A percentile compares a stretch with the other conserved stretches of the same genome.
These are phyloP conservation scores for Crepidodera aurea DNA, from an alignment of 2,888 invertebrate genomes.

Conservation along the genomic window DNA sequence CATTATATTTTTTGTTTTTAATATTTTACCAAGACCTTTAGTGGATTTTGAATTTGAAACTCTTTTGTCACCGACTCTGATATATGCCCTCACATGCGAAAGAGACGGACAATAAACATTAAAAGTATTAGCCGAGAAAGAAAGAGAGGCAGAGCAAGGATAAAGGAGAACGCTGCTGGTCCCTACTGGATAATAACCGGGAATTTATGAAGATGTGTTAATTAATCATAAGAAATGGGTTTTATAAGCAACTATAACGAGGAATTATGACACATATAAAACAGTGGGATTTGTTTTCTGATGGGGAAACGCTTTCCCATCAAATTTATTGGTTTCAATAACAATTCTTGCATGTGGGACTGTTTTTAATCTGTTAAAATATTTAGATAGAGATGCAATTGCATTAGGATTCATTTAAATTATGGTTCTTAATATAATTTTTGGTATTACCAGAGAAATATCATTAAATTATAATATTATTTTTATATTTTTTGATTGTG, in stretches of 20 bases:
- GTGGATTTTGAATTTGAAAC: no score
- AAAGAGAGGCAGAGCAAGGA: constrained; percentile 15
- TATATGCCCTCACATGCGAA: not conserved
- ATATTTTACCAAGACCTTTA: no score
- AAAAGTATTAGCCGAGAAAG: constrained; percentile 9
- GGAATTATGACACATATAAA: constrained; percentile 43
- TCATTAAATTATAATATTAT: no score
- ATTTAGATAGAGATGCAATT: no score
- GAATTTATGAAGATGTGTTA: constrained; percentile 54
- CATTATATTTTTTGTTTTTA: no score
- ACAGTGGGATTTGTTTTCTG: constrained; percentile 38
- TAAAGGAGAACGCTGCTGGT: constrained; percentile 38
- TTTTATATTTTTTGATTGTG: no score
- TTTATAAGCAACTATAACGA: constrained; percentile 42
- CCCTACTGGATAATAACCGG: constrained; percentile 49
- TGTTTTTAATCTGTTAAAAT: constrained; percentile 18
- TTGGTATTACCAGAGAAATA: no score
- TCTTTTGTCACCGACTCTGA: not conserved
- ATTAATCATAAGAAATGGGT: constrained; percentile 51
- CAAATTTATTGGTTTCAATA: constrained; percentile 41
- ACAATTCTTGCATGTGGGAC: constrained; percentile 20
- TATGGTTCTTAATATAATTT: no score
- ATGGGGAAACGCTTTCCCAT: constrained; percentile 29
- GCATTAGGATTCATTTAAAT: no score
- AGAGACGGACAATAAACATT: not conserved